These are phyloP conservation scores for Drosophila picticornis DNA, from an alignment of 2,888 invertebrate species.

Conservation along the genomic window DNA sequence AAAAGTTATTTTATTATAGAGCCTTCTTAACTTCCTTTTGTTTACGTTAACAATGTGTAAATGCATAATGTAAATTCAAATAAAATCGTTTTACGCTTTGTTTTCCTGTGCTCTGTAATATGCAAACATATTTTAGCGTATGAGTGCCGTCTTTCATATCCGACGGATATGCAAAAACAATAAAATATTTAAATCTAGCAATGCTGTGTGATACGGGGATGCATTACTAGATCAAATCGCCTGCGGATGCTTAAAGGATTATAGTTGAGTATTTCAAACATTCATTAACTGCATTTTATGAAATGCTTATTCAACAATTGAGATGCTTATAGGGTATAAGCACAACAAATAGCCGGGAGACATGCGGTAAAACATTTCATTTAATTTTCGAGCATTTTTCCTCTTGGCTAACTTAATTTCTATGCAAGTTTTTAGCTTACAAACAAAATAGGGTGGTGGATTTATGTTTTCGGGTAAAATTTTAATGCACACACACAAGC, in stretches of 20 bases:
- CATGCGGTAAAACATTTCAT: slow-evolving; percentile 53
- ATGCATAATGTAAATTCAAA: not conserved
- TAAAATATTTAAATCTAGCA: not conserved
- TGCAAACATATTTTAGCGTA: not conserved
- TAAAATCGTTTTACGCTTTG: not conserved
- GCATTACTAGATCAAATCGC: too few species aligned
- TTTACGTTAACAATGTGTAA: not conserved
- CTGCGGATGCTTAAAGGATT: not conserved
- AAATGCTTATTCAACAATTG: not conserved
- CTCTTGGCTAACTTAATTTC: slow-evolving; percentile 76
- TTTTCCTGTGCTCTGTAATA: not conserved
- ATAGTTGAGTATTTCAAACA: not conserved
- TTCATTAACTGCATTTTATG: not conserved
- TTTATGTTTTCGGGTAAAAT: slow-evolving; percentile 72
- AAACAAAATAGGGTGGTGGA: slow-evolving; percentile 33
- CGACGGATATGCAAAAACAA: slow-evolving; percentile 1
- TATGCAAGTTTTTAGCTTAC: slow-evolving; percentile 66
- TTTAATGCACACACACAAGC: slow-evolving; percentile 67
- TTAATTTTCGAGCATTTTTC: slow-evolving; percentile 59
- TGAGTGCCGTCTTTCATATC: not conserved
- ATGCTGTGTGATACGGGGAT: not conserved
- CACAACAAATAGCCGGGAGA: slow-evolving; percentile 45
- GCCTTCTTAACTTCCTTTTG: not conserved
- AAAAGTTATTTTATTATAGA: not conserved
- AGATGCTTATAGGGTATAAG: slow-evolving; percentile 20